Percentiles rank a stretch among this genome's conserved stretches.
These are phyloP conservation scores for Corbicula japonica DNA, from an alignment of 2,888 invertebrate genomes.

Conservation along the genomic window DNA sequence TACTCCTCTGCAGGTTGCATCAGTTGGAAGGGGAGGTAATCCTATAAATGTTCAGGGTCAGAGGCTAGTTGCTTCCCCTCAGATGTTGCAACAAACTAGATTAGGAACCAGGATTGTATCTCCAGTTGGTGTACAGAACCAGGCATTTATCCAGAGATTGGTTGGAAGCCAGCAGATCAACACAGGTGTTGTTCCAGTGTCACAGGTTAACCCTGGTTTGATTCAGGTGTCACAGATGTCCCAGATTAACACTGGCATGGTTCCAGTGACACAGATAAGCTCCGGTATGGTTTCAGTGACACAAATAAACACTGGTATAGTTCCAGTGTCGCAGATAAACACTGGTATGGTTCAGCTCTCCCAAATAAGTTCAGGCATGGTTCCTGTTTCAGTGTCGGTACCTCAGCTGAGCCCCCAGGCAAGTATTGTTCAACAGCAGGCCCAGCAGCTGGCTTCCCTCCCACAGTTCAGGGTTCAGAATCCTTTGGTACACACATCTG, in stretches of 20 bases:
- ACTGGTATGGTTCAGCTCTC: neutral
- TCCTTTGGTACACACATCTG: slow-evolving; percentile 32
- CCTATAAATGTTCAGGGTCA: slow-evolving; percentile 52
- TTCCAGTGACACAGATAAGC: no score
- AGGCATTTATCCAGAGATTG: slow-evolving; percentile 51
- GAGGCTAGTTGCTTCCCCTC: slow-evolving; percentile 43
- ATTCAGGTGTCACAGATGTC: slow-evolving; percentile 12
- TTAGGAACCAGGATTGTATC: slow-evolving; percentile 47
- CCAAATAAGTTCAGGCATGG: neutral
- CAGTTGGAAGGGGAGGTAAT: slow-evolving; percentile 36
- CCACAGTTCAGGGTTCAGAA: slow-evolving; percentile 37
- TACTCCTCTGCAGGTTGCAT: slow-evolving; percentile 49
- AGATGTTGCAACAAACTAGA: slow-evolving; percentile 46
- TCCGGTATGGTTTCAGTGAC: no score
- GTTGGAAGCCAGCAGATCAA: slow-evolving; percentile 41
- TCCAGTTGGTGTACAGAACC: slow-evolving; percentile 30
- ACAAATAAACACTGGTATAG: no score
- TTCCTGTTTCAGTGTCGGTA: slow-evolving; percentile 17
- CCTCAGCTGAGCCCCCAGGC: slow-evolving; percentile 41
- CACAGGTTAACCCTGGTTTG: neutral
- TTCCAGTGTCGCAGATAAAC: no score
- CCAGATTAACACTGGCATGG: slow-evolving; percentile 12
- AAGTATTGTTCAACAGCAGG: neutral
- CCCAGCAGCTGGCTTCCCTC: slow-evolving; percentile 36
- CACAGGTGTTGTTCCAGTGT: neutral